Evolutionary conservation across 2,797 vertebrate genomes (phyloP).

Genomic region (Muscicapa comitata): DNA sequence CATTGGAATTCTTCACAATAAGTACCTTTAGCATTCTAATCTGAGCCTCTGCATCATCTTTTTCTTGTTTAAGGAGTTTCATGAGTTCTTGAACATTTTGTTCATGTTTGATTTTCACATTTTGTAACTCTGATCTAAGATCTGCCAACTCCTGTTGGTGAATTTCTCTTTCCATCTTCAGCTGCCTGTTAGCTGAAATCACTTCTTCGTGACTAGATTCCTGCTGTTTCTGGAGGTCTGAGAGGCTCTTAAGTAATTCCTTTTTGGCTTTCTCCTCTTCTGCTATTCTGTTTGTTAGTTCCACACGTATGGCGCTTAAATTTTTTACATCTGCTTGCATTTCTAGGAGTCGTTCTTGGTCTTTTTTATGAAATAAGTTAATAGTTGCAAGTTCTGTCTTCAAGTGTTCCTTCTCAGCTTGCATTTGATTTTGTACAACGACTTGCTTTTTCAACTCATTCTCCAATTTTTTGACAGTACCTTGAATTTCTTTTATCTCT

Average conservation of each 20-base stretch:
- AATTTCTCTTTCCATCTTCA: conserved; percentile 87
- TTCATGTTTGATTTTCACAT: conserved; percentile 75
- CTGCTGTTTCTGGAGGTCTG: conserved; percentile 77
- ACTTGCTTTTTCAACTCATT: conserved; percentile 77
- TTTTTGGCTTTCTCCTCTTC: conserved; percentile 82
- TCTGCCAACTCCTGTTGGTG: conserved; percentile 84
- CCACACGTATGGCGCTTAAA: conserved; percentile 77
- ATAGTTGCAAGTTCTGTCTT: conserved; percentile 73
- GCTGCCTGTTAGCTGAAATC: conserved; percentile 76
- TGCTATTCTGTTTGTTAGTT: conserved; percentile 77
- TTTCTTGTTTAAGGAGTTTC: conserved; percentile 79
- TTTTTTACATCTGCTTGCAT: conserved; percentile 83
- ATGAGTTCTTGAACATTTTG: conserved; percentile 78
- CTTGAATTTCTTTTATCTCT: conserved; percentile 80
- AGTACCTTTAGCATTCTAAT: conserved; percentile 83
- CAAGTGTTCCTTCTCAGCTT: conserved; percentile 81
- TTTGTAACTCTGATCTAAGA: conserved; percentile 74
- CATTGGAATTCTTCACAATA: neutral
- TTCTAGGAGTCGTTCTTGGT: conserved; percentile 77
- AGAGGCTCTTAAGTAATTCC: conserved; percentile 72
- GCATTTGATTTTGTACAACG: conserved; percentile 72
- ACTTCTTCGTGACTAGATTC: conserved; percentile 77
- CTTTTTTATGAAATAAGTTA: conserved; percentile 74
- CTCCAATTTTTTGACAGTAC: conserved; percentile 75
- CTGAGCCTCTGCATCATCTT: conserved; percentile 78